Evolutionary conservation across 2,888 invertebrate genomes (phyloP).

Genomic region (Trissonchulus latispiculum): DNA sequence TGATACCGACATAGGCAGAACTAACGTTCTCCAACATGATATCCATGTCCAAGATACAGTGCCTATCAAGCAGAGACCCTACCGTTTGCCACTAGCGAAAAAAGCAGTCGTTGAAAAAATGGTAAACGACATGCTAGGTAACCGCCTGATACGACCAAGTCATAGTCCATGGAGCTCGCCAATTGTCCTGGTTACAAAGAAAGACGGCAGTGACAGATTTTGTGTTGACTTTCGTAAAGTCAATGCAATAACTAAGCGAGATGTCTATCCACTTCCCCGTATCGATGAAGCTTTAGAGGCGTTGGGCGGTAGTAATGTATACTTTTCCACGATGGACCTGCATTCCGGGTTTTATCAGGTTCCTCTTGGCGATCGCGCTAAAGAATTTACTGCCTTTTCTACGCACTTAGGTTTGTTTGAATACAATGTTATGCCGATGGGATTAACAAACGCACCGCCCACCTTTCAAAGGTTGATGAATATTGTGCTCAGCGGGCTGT

Average conservation of each 20-base stretch:
- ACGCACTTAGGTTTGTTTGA: neutral
- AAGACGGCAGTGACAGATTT: constrained; percentile 20
- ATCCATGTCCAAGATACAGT: too few species aligned
- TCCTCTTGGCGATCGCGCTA: neutral
- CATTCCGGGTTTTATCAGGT: neutral
- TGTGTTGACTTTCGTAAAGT: constrained; percentile 32
- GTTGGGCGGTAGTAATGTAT: neutral
- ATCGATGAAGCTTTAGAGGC: constrained; percentile 29
- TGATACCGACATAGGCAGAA: too few species aligned
- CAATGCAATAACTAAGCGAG: constrained; percentile 30
- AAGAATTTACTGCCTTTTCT: neutral
- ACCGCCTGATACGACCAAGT: too few species aligned
- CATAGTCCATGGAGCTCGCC: too few species aligned
- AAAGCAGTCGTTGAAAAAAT: too few species aligned
- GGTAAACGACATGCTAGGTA: too few species aligned
- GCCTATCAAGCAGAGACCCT: too few species aligned
- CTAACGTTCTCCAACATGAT: too few species aligned
- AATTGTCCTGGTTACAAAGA: too few species aligned
- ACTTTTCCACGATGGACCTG: neutral
- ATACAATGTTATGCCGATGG: neutral
- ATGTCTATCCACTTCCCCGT: constrained; percentile 29
- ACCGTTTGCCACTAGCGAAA: too few species aligned
- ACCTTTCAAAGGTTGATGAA: neutral
- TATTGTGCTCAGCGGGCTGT: neutral
- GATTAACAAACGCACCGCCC: neutral